These are phyloP conservation scores for Papilio aristodemus DNA, from an alignment of 1,140 invertebrate species.

Conservation along the genomic window DNA sequence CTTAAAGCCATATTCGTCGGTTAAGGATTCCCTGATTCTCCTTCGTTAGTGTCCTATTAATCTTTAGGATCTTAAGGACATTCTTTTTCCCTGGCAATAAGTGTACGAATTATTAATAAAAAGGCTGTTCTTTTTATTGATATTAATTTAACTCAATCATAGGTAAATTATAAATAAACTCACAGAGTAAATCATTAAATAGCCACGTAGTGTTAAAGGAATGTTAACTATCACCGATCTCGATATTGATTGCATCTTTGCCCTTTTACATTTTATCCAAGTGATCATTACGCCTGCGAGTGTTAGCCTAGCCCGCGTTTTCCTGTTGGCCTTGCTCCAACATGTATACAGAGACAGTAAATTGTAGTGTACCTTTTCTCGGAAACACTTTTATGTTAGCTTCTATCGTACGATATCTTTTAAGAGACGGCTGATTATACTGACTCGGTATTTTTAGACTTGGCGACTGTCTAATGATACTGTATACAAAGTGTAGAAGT, in stretches of 20 bases:
- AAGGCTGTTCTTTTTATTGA: too few species aligned
- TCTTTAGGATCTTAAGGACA: too few species aligned
- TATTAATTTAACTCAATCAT: too few species aligned
- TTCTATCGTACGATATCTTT: slow-evolving; percentile 17
- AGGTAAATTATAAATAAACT: background rate
- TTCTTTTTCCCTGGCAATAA: too few species aligned
- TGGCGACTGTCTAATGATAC: background rate
- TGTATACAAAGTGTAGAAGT: background rate
- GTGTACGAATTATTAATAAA: too few species aligned
- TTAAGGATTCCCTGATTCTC: too few species aligned
- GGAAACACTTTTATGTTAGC: slow-evolving; percentile 14
- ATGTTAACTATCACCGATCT: slow-evolving; percentile 19
- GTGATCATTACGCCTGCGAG: slow-evolving; percentile 24
- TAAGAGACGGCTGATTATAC: background rate
- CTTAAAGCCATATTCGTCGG: too few species aligned
- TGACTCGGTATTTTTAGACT: slow-evolving; percentile 13
- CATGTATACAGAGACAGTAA: slow-evolving; percentile 11
- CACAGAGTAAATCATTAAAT: background rate
- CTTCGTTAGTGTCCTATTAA: too few species aligned
- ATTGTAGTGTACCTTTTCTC: slow-evolving; percentile 20
- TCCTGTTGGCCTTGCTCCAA: slow-evolving; percentile 30
- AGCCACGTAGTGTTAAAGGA: slow-evolving; percentile 15
- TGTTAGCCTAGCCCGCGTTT: slow-evolving; percentile 19
- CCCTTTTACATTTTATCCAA: slow-evolving; percentile 26
- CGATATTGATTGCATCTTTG: slow-evolving; percentile 21